A percentile compares a stretch with the other conserved stretches of the same genome.
Evolutionary conservation across 53 echinoderm and acorn worm genomes (phyloP).

Genomic region (Stichopus horrens): DNA sequence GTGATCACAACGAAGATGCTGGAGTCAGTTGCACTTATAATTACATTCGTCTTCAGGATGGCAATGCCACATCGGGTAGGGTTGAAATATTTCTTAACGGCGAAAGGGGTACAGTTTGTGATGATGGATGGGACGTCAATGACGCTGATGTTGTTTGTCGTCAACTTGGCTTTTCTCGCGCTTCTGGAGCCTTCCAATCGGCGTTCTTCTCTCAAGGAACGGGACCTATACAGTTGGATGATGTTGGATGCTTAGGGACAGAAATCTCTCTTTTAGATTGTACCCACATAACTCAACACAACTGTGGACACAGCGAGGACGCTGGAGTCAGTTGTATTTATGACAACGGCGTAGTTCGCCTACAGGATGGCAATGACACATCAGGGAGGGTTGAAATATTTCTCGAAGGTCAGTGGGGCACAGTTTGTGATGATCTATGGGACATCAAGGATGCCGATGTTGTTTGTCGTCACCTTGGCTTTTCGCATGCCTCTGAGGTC

Average conservation of each 20-base stretch:
- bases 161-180: conserved; percentile 27
- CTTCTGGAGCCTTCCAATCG: not conserved
- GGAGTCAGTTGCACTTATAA: conserved; percentile 60
- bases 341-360: not conserved
- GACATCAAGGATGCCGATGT: not conserved
- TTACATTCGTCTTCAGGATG: not conserved
- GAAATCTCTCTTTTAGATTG: conserved; percentile 25
- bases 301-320: conserved; percentile 36
- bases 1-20: conserved; percentile 83
- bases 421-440: conserved; percentile 6
- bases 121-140: conserved; percentile 24
- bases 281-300: not conserved
- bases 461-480: conserved; percentile 7
- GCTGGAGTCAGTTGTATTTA: conserved; percentile 11
- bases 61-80: conserved; percentile 19
- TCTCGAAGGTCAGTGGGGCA: not conserved
- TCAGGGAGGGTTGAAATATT: conserved; percentile 2
- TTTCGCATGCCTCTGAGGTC: not conserved
- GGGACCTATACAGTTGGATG: conserved; percentile 1
- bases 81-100: conserved; percentile 49
- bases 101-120: conserved; percentile 48
- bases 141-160: conserved; percentile 47
- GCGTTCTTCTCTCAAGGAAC: conserved; percentile 19
- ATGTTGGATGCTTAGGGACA: conserved; percentile 33
- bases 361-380: not conserved